phyloP scores from a whole-genome alignment of 1,140 invertebrate genomes.

The Yoshiicerus persimilis region DNA sequence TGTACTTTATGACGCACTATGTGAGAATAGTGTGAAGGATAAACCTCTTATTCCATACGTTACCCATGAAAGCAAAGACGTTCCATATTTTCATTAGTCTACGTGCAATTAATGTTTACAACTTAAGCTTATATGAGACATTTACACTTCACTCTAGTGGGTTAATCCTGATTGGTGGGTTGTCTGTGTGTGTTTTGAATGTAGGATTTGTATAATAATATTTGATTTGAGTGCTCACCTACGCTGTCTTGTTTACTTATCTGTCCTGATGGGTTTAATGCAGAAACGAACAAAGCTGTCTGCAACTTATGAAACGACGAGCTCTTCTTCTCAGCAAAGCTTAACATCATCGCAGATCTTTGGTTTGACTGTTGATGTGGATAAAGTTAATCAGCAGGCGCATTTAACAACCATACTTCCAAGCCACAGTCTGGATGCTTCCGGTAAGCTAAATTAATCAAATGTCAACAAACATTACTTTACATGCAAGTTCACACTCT shows the following conservation, averaged over 20 bases:
- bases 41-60: no score
- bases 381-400: slow-evolving; percentile 20
- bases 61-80: no score
- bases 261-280: neutral
- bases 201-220: neutral
- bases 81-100: no score
- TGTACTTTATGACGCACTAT: no score
- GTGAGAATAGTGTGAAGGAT: no score
- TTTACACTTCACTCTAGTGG: neutral
- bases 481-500: neutral
- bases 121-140: neutral
- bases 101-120: no score
- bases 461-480: neutral
- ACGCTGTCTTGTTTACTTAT: neutral
- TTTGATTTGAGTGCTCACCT: neutral
- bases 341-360: neutral
- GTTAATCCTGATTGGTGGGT: neutral
- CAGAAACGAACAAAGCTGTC: slow-evolving; percentile 23
- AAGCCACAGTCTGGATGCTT: neutral
- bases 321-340: neutral
- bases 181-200: neutral
- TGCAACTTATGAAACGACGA: slow-evolving; percentile 23
- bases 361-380: slow-evolving; percentile 22
- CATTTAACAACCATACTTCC: neutral
- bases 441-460: slow-evolving; percentile 25